phyloP scores from a whole-genome alignment of 2,113 vertebrate genomes.

The Onychostoma macrolepis region DNA sequence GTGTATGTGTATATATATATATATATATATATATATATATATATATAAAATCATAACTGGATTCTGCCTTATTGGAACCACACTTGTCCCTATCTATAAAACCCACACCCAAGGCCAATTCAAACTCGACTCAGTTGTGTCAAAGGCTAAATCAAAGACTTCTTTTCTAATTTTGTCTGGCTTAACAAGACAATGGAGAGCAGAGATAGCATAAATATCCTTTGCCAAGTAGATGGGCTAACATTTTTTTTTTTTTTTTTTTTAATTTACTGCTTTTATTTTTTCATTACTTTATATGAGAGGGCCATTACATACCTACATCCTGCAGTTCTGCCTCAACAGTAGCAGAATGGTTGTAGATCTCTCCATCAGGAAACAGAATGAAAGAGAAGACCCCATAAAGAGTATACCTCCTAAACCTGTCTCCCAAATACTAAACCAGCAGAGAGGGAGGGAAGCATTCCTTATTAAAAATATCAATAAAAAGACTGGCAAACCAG shows the following conservation, averaged over 20 bases:
- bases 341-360: constrained; percentile 37
- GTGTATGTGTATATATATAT: no score
- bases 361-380: constrained; percentile 48
- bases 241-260: no score
- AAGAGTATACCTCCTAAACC: constrained; percentile 54
- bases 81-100: not conserved
- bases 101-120: not conserved
- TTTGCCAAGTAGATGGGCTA: not conserved
- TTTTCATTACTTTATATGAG: not conserved
- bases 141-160: not conserved
- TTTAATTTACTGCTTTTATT: no score
- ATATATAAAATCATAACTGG: not conserved
- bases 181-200: not conserved
- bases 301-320: constrained; percentile 47
- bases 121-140: not conserved
- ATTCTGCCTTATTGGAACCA: not conserved
- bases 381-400: constrained; percentile 51
- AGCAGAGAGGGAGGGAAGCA: not conserved
- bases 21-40: no score
- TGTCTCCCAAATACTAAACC: constrained; percentile 55
- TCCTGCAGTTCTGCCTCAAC: constrained; percentile 51
- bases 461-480: not conserved
- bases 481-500: not conserved
- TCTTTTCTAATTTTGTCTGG: not conserved
- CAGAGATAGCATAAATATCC: not conserved